Conservation (phyloP, 2,113 vertebrate genomes). For the Tachycineta bicolor region DNA sequence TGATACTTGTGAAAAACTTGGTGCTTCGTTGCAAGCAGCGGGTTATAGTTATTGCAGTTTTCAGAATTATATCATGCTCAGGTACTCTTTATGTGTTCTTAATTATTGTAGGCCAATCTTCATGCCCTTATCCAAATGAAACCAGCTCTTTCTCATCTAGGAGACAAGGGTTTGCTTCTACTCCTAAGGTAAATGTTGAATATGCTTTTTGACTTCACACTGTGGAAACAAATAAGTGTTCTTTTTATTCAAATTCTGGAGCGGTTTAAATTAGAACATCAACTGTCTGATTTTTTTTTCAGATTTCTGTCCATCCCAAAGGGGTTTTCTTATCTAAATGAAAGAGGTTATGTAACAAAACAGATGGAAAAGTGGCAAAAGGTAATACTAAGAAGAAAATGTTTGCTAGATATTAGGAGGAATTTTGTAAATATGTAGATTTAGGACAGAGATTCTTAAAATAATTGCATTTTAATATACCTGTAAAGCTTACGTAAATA, state of each 20-base stretch:
- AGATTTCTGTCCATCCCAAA: conserved; percentile 99
- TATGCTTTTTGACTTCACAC: background rate
- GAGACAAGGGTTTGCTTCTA: conserved; percentile 95
- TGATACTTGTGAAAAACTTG: background rate
- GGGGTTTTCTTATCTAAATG: conserved; percentile 97
- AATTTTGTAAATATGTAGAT: background rate
- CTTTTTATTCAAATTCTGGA: background rate
- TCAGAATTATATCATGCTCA: background rate
- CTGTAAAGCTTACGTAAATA: background rate
- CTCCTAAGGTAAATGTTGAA: conserved; percentile 85
- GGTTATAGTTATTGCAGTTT: background rate
- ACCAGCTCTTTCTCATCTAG: conserved; percentile 95
- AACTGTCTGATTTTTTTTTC: conserved; percentile 33
- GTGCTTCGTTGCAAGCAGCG: background rate
- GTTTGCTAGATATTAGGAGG: background rate
- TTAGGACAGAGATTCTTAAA: background rate
- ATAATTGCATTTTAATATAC: background rate
- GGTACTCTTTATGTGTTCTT: background rate
- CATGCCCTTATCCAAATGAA: conserved; percentile 98
- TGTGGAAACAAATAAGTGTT: background rate
- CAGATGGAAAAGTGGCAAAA: conserved; percentile 98
- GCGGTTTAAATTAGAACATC: background rate
- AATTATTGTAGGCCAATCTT: conserved; percentile 88
- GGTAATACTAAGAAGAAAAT: conserved; percentile 74
- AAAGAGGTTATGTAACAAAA: conserved; percentile 95